Evolutionary conservation across 2,888 invertebrate genomes (phyloP).

Genomic region (Arenicola marina): DNA sequence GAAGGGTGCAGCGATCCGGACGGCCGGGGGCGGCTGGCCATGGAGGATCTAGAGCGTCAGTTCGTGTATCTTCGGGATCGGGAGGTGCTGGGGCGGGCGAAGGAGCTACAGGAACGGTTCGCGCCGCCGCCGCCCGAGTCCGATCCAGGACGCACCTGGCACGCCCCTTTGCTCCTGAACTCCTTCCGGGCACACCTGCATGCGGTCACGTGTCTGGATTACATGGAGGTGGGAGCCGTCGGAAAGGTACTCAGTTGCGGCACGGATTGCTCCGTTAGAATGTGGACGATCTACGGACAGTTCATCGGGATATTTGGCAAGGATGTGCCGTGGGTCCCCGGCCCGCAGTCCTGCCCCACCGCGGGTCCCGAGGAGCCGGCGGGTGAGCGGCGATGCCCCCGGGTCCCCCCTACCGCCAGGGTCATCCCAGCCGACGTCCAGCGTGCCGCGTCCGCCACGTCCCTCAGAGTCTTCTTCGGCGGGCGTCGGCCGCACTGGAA

Average conservation of each 20-base stretch:
- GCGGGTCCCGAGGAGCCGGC: neutral
- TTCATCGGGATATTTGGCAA: conserved; percentile 77
- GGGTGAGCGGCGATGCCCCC: neutral
- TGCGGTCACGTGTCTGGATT: conserved; percentile 72
- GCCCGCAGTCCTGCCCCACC: neutral
- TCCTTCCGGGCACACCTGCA: conserved; percentile 71
- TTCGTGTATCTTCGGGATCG: neutral
- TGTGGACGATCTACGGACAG: conserved; percentile 48
- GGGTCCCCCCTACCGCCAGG: conserved; percentile 39
- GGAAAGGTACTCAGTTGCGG: conserved; percentile 72
- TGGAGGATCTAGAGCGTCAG: neutral
- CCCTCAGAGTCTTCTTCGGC: conserved; percentile 66
- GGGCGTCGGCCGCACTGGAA: conserved; percentile 11
- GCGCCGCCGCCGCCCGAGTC: conserved; percentile 6
- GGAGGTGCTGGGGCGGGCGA: neutral
- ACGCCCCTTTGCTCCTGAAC: conserved; percentile 43
- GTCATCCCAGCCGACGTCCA: conserved; percentile 73
- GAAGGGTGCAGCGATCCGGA: neutral
- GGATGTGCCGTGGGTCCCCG: conserved; percentile 67
- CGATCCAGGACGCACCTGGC: neutral
- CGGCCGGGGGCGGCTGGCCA: neutral
- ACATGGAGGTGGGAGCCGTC: conserved; percentile 69
- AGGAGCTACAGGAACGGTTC: neutral
- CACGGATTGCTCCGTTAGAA: conserved; percentile 69
- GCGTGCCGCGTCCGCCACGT: conserved; percentile 76